These are phyloP conservation scores for Chaetorhynchus papuensis DNA, from an alignment of 2,113 vertebrate genomes.

Conservation along the genomic window DNA sequence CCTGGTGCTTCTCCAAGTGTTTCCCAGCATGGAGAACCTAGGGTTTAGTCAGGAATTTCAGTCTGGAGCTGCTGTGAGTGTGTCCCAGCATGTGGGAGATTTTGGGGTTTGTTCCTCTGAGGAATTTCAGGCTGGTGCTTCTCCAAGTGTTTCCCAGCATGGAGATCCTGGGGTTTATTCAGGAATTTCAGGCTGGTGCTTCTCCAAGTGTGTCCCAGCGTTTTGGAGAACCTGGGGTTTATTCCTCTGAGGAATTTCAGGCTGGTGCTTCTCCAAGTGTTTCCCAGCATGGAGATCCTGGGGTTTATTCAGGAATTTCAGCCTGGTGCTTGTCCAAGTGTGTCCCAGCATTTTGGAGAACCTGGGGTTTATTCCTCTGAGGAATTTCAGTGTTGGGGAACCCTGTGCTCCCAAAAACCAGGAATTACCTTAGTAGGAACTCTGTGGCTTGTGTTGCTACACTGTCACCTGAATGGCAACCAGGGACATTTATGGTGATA, in stretches of 20 bases:
- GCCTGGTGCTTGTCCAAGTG: neutral
- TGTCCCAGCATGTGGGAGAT: rapidly evolving
- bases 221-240: neutral
- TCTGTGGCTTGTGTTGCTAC: rapidly evolving
- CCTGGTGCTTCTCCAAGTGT: too few species aligned
- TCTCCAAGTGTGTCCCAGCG: rapidly evolving
- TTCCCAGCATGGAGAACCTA: rapidly evolving
- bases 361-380: neutral
- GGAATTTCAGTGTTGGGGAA: rapidly evolving
- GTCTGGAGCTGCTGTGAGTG: too few species aligned
- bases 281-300: rapidly evolving
- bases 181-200: neutral
- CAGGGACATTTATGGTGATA: neutral
- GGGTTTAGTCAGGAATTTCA: neutral
- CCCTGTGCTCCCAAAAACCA: rapidly evolving
- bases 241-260: neutral
- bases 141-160: rapidly evolving
- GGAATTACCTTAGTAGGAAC: neutral
- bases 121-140: neutral
- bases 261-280: too few species aligned
- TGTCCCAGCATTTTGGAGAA: rapidly evolving
- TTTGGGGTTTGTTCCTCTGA: neutral
- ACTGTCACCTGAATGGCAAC: neutral
- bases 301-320: neutral
- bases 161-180: neutral